Percentiles rank a stretch among this genome's conserved stretches.
These are phyloP conservation scores for Akabosia matsudoensis DNA, from an alignment of 1,140 invertebrate species.

Conservation along the genomic window DNA sequence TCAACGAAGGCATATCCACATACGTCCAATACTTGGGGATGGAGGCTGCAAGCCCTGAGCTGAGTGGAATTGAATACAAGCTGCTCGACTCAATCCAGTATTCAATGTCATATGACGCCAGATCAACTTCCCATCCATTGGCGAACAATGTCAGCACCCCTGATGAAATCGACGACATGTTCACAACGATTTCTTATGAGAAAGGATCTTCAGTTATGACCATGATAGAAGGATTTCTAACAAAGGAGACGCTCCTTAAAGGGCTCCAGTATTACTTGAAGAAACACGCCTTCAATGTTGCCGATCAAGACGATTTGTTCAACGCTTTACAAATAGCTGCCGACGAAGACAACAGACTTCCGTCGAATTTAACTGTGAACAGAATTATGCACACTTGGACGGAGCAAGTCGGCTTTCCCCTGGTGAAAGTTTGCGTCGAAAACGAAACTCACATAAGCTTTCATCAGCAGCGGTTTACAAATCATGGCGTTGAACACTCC, in stretches of 20 bases:
- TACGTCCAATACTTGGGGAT: constrained; percentile 46
- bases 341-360: constrained; percentile 39
- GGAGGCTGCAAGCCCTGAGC: constrained; percentile 39
- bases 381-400: constrained; percentile 14
- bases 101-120: constrained; percentile 20
- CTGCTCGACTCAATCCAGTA: constrained; percentile 12
- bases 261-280: constrained; percentile 52
- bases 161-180: constrained; percentile 63
- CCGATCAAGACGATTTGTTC: constrained; percentile 84
- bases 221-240: constrained; percentile 61
- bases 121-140: not conserved
- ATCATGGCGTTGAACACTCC: not conserved
- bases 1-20: constrained; percentile 54
- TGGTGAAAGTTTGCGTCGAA: not conserved
- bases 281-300: constrained; percentile 61
- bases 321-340: constrained; percentile 57
- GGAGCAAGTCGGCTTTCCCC: not conserved
- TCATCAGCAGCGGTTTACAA: not conserved
- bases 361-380: constrained; percentile 37
- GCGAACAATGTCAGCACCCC: constrained; percentile 50
- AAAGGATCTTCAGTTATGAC: constrained; percentile 56
- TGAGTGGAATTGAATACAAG: not conserved
- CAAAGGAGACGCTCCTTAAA: constrained; percentile 54
- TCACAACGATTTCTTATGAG: constrained; percentile 28
- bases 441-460: not conserved